Evolutionary conservation across 2,888 invertebrate genomes (phyloP).

Genomic region (Protula sp.): DNA sequence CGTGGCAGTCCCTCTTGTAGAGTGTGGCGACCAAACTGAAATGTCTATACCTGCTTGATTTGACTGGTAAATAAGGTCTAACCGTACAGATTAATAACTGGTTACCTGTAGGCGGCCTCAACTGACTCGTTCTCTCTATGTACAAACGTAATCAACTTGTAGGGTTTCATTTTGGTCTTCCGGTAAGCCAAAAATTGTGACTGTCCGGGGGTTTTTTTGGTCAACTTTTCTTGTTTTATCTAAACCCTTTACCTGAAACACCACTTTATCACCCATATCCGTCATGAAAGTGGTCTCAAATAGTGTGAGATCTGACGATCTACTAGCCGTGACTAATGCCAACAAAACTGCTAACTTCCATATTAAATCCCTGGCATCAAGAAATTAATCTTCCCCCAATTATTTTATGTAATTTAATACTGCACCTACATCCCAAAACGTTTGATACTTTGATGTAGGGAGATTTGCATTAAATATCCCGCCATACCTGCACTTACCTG

Average conservation of each 20-base stretch:
- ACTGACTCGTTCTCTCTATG: no score
- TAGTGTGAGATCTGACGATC: not conserved
- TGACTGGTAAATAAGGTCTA: not conserved
- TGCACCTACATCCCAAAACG: not conserved
- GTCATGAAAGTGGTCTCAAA: not conserved
- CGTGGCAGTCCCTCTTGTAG: not conserved
- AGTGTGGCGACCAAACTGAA: not conserved
- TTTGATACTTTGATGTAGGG: not conserved
- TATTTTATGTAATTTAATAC: not conserved
- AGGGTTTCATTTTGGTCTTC: no score
- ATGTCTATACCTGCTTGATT: not conserved
- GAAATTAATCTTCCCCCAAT: not conserved
- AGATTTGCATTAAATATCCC: not conserved
- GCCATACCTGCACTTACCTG: not conserved
- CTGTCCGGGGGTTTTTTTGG: not conserved
- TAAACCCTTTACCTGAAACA: not conserved
- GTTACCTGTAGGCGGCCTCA: no score
- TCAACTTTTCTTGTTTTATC: not conserved
- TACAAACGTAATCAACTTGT: no score
- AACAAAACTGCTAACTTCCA: not conserved
- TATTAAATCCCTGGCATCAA: not conserved
- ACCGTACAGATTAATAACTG: no score
- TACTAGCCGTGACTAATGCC: not conserved
- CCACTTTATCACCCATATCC: not conserved
- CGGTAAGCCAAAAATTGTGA: not conserved